Percentiles rank a stretch among this genome's conserved stretches.
Conservation (phyloP, 2,113 vertebrate genomes). For the Caracal caracal region DNA sequence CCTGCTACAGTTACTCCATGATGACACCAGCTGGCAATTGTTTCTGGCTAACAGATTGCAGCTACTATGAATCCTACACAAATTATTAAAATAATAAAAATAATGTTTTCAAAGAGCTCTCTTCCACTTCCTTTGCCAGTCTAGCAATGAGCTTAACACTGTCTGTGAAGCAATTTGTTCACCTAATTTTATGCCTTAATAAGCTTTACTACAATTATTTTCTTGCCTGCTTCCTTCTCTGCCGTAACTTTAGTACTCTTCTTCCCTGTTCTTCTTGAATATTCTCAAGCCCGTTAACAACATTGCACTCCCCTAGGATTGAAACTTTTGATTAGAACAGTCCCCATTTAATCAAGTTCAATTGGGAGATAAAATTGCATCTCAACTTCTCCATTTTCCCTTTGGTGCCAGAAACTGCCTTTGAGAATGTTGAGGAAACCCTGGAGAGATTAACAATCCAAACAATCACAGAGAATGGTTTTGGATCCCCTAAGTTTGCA, state of each 20-base stretch:
- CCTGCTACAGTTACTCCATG: conserved; percentile 48
- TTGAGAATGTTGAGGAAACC: conserved; percentile 51
- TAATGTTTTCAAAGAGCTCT: conserved; percentile 70
- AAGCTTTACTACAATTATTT: conserved; percentile 70
- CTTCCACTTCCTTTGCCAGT: conserved; percentile 70
- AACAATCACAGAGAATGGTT: conserved; percentile 45
- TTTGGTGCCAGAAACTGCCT: conserved; percentile 69
- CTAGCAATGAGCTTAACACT: conserved; percentile 63
- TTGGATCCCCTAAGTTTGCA: background rate
- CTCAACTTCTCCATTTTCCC: conserved; percentile 68
- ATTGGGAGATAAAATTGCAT: conserved; percentile 73
- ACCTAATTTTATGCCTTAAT: conserved; percentile 74
- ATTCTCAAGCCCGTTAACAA: conserved; percentile 50
- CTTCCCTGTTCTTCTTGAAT: conserved; percentile 16
- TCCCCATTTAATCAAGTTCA: conserved; percentile 79
- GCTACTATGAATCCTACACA: conserved; percentile 72
- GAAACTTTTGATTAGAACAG: conserved; percentile 76
- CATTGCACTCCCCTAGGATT: conserved; percentile 45
- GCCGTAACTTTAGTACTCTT: background rate
- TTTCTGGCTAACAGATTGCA: conserved; percentile 77
- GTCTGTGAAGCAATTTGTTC: conserved; percentile 74
- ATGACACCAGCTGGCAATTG: conserved; percentile 80
- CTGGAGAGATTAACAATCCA: conserved; percentile 55
- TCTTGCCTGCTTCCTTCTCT: conserved; percentile 47
- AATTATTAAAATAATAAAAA: conserved; percentile 83